These are phyloP conservation scores for Melanerpes aurifrons DNA, from an alignment of 2,113 vertebrate species.

Conservation along the genomic window DNA sequence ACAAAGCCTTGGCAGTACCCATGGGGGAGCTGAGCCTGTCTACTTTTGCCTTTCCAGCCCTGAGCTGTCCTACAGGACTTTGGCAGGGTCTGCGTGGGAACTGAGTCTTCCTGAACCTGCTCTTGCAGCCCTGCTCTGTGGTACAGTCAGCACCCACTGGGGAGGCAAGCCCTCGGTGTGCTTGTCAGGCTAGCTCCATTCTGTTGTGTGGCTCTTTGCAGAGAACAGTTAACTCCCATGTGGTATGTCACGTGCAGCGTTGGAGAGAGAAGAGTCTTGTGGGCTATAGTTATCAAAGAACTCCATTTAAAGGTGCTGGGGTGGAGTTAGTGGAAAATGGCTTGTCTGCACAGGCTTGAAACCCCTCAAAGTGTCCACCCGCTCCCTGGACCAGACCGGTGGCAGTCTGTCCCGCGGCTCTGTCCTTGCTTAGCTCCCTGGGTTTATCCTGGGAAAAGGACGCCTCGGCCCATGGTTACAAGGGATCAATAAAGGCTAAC, in stretches of 20 bases:
- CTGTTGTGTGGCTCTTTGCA: not conserved
- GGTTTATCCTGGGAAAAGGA: not conserved
- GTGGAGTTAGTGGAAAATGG: accelerated
- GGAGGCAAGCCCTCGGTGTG: too few species aligned
- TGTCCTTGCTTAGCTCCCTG: not conserved
- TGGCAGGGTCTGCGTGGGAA: not conserved
- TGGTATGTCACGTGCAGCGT: accelerated
- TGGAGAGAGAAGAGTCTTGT: not conserved
- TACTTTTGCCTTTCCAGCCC: not conserved
- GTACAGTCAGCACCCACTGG: not conserved
- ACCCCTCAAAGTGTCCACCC: too few species aligned
- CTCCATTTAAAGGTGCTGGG: too few species aligned
- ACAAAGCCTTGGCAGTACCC: not conserved
- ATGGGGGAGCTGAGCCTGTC: not conserved
- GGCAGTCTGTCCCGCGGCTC: not conserved
- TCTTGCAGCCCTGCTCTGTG: not conserved
- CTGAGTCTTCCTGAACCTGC: too few species aligned
- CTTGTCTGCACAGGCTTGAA: not conserved
- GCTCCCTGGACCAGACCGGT: not conserved
- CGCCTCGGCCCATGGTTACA: accelerated
- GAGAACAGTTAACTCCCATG: accelerated
- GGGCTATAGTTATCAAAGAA: not conserved
- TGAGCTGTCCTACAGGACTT: not conserved
- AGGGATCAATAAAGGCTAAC: not conserved
- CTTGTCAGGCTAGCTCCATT: accelerated